phyloP scores from a whole-genome alignment of 2,888 invertebrate species.

The Doris montereyensis region DNA sequence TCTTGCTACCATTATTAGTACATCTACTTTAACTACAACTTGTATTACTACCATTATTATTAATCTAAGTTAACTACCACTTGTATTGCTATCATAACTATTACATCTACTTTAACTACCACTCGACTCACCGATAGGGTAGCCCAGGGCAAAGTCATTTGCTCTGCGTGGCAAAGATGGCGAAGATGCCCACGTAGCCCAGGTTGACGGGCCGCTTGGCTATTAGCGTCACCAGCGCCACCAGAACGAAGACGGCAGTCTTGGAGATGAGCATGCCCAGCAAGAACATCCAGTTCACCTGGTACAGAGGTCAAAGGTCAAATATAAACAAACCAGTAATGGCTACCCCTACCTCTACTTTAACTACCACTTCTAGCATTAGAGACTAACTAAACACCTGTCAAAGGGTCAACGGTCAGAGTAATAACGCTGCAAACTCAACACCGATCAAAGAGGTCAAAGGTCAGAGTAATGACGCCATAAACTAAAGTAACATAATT shows the following conservation, averaged over 20 bases:
- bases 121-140: slow-evolving; percentile 87
- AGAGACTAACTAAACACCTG: too few species aligned
- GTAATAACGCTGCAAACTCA: too few species aligned
- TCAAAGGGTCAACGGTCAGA: too few species aligned
- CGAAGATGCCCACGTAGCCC: slow-evolving; percentile 90
- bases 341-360: too few species aligned
- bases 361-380: too few species aligned
- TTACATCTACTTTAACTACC: too few species aligned
- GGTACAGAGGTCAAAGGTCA: too few species aligned
- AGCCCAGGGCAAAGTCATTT: slow-evolving; percentile 98
- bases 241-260: slow-evolving; percentile 81
- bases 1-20: background rate
- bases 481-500: too few species aligned
- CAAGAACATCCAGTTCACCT: slow-evolving; percentile 89
- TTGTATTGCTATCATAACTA: too few species aligned
- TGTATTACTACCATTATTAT: background rate
- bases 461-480: too few species aligned
- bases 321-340: too few species aligned
- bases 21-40: background rate
- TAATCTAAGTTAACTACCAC: background rate
- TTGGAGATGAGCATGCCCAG: slow-evolving; percentile 88
- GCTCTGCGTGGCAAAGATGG: slow-evolving; percentile 95
- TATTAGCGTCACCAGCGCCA: slow-evolving; percentile 81
- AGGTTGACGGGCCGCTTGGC: slow-evolving; percentile 83
- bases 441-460: too few species aligned